Conservation (phyloP, 1,140 invertebrate species). For the Thaumatotibia leucotreta region DNA sequence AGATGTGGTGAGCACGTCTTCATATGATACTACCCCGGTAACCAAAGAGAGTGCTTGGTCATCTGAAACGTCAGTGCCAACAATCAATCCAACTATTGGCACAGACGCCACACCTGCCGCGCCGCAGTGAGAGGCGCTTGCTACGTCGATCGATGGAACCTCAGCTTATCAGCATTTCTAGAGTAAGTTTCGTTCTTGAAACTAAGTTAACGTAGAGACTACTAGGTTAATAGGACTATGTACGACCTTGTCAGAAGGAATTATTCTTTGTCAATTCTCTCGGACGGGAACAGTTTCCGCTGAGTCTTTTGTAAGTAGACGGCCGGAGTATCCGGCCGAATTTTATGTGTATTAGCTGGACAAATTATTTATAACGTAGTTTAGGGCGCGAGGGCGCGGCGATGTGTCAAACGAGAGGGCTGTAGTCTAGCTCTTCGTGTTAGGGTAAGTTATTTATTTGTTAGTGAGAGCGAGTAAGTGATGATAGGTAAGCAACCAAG, state of each 20-base stretch:
- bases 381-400: slow-evolving; percentile 35
- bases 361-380: slow-evolving; percentile 66
- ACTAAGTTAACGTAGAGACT: slow-evolving; percentile 69
- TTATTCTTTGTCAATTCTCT: slow-evolving; percentile 52
- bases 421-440: slow-evolving; percentile 44
- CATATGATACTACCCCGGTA: background rate
- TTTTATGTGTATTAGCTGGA: slow-evolving; percentile 64
- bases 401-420: slow-evolving; percentile 43
- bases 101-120: slow-evolving; percentile 24
- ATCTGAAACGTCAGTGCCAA: background rate
- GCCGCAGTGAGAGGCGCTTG: slow-evolving; percentile 38
- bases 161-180: slow-evolving; percentile 63
- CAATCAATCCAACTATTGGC: background rate
- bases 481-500: slow-evolving; percentile 68
- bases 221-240: slow-evolving; percentile 49
- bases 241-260: slow-evolving; percentile 36
- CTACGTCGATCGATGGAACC: slow-evolving; percentile 36
- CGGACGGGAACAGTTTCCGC: slow-evolving; percentile 19
- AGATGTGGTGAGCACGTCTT: background rate
- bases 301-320: slow-evolving; percentile 40
- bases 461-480: slow-evolving; percentile 62
- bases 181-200: slow-evolving; percentile 68
- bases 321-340: slow-evolving; percentile 37
- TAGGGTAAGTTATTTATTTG: slow-evolving; percentile 72
- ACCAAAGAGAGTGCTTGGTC: background rate